Percentiles rank a stretch among this genome's conserved stretches.
phyloP scores from a whole-genome alignment of 2,113 vertebrate species.

The Brienomyrus longianalis region DNA sequence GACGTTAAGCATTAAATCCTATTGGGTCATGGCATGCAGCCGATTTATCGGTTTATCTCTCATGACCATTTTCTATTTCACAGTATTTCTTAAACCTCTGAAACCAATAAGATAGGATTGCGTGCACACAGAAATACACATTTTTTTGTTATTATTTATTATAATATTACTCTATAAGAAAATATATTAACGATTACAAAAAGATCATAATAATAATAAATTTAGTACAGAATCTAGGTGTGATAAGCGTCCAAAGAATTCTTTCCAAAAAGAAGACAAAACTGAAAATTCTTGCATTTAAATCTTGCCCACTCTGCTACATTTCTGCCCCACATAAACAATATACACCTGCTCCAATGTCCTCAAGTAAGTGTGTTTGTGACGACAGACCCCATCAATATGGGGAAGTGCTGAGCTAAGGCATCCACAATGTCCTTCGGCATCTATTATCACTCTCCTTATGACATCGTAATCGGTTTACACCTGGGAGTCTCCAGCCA shows the following conservation, averaged over 20 bases:
- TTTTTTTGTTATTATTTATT: background rate
- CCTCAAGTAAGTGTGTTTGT: background rate
- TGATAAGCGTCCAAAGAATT: background rate
- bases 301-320: background rate
- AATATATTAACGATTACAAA: background rate
- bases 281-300: background rate
- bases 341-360: background rate
- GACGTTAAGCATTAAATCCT: conserved; percentile 10
- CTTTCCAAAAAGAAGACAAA: background rate
- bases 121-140: background rate
- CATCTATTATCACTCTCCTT: background rate
- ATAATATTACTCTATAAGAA: background rate
- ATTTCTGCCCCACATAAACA: background rate
- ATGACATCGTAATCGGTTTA: background rate
- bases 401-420: background rate
- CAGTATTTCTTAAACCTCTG: background rate
- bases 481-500: background rate
- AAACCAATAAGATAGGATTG: background rate
- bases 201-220: background rate
- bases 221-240: background rate
- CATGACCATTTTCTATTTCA: background rate
- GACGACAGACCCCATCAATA: background rate
- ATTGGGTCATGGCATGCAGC: background rate
- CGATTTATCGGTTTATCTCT: background rate
- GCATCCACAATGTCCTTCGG: background rate